These are phyloP conservation scores for Gouania willdenowi DNA, from an alignment of 2,797 vertebrate genomes.

Conservation along the genomic window DNA sequence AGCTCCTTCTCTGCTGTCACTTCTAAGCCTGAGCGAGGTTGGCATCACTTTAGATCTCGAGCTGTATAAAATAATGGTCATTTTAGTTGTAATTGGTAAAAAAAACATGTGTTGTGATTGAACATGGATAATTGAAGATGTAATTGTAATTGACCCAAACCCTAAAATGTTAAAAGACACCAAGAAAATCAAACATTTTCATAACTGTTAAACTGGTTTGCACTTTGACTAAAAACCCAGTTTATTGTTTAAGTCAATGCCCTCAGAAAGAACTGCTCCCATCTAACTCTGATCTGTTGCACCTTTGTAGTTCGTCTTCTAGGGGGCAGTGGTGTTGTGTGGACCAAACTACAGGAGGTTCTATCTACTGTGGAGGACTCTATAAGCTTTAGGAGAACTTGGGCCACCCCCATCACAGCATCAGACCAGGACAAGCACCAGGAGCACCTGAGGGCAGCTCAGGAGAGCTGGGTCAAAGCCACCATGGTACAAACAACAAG, in stretches of 20 bases:
- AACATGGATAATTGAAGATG: too few relatives aligned
- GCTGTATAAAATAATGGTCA: too few relatives aligned
- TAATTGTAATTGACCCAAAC: too few relatives aligned
- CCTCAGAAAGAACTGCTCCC: neutral
- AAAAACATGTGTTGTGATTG: too few relatives aligned
- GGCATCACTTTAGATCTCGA: too few relatives aligned
- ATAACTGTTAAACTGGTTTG: too few relatives aligned
- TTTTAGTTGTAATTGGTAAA: too few relatives aligned
- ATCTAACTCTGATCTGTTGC: neutral
- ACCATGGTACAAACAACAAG: slow-evolving; percentile 70
- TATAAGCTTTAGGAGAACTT: slow-evolving; percentile 71
- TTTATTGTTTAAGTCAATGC: too few relatives aligned
- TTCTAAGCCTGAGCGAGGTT: slow-evolving; percentile 50
- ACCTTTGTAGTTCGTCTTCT: slow-evolving; percentile 2
- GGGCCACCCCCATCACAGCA: slow-evolving; percentile 35
- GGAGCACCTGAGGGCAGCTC: slow-evolving; percentile 56
- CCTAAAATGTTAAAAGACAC: too few relatives aligned
- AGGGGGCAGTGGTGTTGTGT: slow-evolving; percentile 66
- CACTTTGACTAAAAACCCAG: too few relatives aligned
- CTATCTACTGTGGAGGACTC: slow-evolving; percentile 83
- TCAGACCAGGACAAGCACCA: slow-evolving; percentile 48
- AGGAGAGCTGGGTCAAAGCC: slow-evolving; percentile 58
- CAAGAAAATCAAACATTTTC: too few relatives aligned
- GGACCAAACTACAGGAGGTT: slow-evolving; percentile 76
- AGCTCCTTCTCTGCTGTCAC: slow-evolving; percentile 6